Base-by-base conservation (phyloP, 2,797 vertebrate species). In the Synaphobranchus kaupii region DNA sequence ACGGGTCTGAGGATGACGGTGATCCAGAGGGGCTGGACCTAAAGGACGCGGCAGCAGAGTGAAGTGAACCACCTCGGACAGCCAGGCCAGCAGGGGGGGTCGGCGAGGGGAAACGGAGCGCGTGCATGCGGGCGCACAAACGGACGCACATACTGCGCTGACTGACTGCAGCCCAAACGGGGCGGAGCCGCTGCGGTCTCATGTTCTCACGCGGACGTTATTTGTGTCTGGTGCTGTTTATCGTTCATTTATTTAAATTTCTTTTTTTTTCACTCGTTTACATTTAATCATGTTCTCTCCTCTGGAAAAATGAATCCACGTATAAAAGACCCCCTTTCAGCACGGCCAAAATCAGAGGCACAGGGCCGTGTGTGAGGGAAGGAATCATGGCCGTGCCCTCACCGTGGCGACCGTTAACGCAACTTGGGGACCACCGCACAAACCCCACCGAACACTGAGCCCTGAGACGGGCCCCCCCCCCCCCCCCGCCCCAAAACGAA, bases 191-290 rank as follows among this genome's bases (percentile, higher is more conserved):
- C 96, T 96, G 93, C 89, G 86, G 92, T 93, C 93, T 92, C 87
- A 93, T 91, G 91, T 93, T 89, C 93, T 93, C 93, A 89, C 93
- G 93, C 20, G 92, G 94, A 92, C 93, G 91, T 95, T 94, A 90
- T 91, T 95, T 93, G 92, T 95, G 95, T 96, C 93, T 95, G 95
- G 96, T 96, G 96, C 96, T 95, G 92, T 95, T 93, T 92, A 91
- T 89, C 76, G 82, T 89, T 88, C 76, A 28, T 84, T 87, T 63
- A 20, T 63, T 81, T 80, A 28, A 50, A 84, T 82, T 80, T 83
- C 85, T 93, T 93, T 89, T 93, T 91, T 93, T 91, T 91, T 89
- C 71, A 92, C 93, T 93, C 95, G 96, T 97, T 97, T 96, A 96
- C 96, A 96, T 95, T 94, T 90, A 82, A 84, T 44, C 87, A 87